phyloP scores from a whole-genome alignment of 2,888 invertebrate species.

The Alviniconcha strummeri region DNA sequence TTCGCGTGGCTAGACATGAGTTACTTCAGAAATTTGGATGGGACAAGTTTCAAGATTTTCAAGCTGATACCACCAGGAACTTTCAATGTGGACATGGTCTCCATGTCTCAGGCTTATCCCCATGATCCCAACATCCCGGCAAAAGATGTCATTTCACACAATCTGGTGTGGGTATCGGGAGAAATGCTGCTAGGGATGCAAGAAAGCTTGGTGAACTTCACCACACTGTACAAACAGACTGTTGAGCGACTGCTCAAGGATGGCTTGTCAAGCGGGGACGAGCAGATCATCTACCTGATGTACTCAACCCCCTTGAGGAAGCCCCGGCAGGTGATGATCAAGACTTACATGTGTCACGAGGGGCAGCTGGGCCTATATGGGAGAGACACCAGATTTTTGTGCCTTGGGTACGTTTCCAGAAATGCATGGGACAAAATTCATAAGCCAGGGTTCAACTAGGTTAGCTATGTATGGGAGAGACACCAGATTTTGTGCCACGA shows the following conservation, averaged over 20 bases:
- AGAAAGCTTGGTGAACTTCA: conserved; percentile 41
- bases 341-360: conserved; percentile 44
- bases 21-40: conserved; percentile 43
- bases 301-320: conserved; percentile 40
- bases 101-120: conserved; percentile 44
- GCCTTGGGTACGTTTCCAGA: conserved; percentile 47
- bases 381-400: conserved; percentile 41
- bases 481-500: conserved; percentile 43
- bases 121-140: conserved; percentile 39
- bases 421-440: conserved; percentile 43
- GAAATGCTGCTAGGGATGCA: conserved; percentile 41
- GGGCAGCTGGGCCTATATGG: conserved; percentile 47
- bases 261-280: conserved; percentile 41
- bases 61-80: conserved; percentile 44
- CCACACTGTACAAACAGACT: conserved; percentile 39
- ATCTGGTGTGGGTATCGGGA: conserved; percentile 47
- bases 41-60: conserved; percentile 36
- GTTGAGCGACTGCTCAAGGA: conserved; percentile 40
- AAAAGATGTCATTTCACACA: conserved; percentile 37
- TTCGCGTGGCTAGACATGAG: conserved; percentile 49
- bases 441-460: conserved; percentile 12
- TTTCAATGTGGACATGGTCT: conserved; percentile 44
- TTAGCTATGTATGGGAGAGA: conserved; percentile 28
- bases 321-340: conserved; percentile 39
- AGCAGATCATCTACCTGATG: conserved; percentile 47